A percentile compares a stretch with the other conserved stretches of the same genome.
phyloP scores from a whole-genome alignment of 92 coral and sea anemone genomes.

The Epizoanthus stellaris region DNA sequence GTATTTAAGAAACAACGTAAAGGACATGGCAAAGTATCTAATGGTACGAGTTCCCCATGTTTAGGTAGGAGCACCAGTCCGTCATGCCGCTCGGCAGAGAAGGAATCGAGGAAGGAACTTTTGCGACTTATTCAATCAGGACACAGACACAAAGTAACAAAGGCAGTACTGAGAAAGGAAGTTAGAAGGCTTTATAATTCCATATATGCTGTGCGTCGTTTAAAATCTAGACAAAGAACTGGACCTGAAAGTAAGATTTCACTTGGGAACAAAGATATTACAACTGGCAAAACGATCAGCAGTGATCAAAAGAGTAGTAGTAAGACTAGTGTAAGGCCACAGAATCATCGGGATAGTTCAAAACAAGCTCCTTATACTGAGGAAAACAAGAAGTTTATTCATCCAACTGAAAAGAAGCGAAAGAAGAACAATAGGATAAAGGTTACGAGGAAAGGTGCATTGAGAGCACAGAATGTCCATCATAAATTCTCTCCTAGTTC shows the following conservation, averaged over 20 bases:
- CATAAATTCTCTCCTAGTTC: neutral
- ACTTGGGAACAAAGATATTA: neutral
- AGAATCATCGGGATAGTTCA: neutral
- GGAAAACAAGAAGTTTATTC: neutral
- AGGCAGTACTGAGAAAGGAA: constrained; percentile 15
- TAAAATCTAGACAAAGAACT: neutral
- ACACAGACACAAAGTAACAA: constrained; percentile 27
- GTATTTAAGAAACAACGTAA: neutral
- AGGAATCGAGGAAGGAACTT: constrained; percentile 35
- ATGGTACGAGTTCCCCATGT: neutral
- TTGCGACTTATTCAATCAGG: constrained; percentile 24
- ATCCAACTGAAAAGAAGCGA: neutral
- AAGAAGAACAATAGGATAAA: neutral
- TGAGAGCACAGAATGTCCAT: neutral
- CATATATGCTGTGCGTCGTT: neutral
- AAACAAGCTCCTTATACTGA: neutral
- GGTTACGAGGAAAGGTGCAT: neutral
- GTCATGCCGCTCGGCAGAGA: constrained; percentile 7
- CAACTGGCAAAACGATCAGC: too few relatives aligned
- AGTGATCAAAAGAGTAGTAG: neutral
- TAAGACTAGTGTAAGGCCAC: neutral
- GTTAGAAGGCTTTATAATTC: constrained; percentile 23
- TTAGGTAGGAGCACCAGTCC: neutral
- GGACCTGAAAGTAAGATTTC: neutral
- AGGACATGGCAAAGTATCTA: neutral